Base-by-base conservation (phyloP, 2,888 invertebrate species). In the Zootermopsis nevadensis region DNA sequence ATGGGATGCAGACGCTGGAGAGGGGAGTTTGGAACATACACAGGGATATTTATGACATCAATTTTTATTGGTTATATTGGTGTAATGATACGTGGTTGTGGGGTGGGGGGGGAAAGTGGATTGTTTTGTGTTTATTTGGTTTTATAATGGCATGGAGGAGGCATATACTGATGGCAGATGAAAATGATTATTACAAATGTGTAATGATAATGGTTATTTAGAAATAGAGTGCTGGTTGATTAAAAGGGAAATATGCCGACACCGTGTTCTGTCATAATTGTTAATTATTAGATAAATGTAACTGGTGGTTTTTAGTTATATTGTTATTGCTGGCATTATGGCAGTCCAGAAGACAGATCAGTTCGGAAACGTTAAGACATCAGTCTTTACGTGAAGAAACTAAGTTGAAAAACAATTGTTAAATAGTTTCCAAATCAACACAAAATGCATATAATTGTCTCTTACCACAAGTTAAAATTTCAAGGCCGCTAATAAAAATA, bases 61-160 rank as follows among this genome's bases (percentile, higher is more conserved):
- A n/a, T 76, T 72, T 82, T 74, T 82, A 74, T 60, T 82, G 74
- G 55, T 38, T 30, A 74, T 72, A 82, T 82, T 82, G 55, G 74
- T 76, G 35, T 82, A 82, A 82, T 82, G 35, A 76, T 35, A 82
- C 38, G 38, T 55, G 66, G 27, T 7, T 31, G n/a, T n/a, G n/a
- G n/a, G 27, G 4, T 76, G 30, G 53, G 31, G 38, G 74, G 10
- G 24, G 15, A 27, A 27, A 31, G 55, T 22, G 30, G n/a, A 38
- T 74, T 74, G 74, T 74, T 74, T 74, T 74, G 74, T 74, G 74
- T 74, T 31, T 74, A 38, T 74, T 69, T 74, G 74, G 42, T 74
- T 74, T 74, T 74, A 74, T 74, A 74, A 74, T 74, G 38, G 74
- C 15, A 74, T 19, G n/a, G 24, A 74, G 38, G 22, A 69, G 4